Evolutionary conservation across 2,888 invertebrate genomes (phyloP).

Genomic region (Tiphia femorata): DNA sequence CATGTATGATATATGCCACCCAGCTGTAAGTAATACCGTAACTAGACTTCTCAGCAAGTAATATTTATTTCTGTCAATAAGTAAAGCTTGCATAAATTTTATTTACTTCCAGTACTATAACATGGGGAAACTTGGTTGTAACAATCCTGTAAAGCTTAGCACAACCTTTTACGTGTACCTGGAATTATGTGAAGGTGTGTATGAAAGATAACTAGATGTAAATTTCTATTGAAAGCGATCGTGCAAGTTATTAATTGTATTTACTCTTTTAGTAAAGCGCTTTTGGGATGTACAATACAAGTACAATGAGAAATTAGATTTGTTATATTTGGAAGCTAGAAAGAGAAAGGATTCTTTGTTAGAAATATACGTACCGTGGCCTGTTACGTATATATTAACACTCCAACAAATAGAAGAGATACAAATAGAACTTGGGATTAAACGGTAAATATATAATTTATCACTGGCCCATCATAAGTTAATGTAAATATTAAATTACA

Average conservation of each 20-base stretch:
- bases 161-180: slow-evolving; percentile 71
- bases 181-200: slow-evolving; percentile 72
- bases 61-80: neutral
- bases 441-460: slow-evolving; percentile 20
- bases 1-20: slow-evolving; percentile 61
- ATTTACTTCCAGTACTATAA: slow-evolving; percentile 65
- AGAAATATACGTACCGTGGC: slow-evolving; percentile 69
- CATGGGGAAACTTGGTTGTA: slow-evolving; percentile 69
- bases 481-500: slow-evolving; percentile 37
- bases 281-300: slow-evolving; percentile 70
- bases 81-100: neutral
- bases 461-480: neutral
- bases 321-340: slow-evolving; percentile 68
- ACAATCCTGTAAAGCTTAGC: slow-evolving; percentile 67
- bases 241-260: neutral
- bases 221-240: too few species aligned
- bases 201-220: neutral
- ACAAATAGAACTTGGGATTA: slow-evolving; percentile 59
- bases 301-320: slow-evolving; percentile 62
- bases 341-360: slow-evolving; percentile 56
- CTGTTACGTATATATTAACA: slow-evolving; percentile 62
- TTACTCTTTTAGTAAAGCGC: slow-evolving; percentile 66
- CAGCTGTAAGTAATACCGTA: slow-evolving; percentile 55
- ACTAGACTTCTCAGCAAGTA: neutral
- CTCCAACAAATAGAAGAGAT: slow-evolving; percentile 67